phyloP scores from a whole-genome alignment of 2,113 vertebrate genomes.

The Recurvirostra avosetta region DNA sequence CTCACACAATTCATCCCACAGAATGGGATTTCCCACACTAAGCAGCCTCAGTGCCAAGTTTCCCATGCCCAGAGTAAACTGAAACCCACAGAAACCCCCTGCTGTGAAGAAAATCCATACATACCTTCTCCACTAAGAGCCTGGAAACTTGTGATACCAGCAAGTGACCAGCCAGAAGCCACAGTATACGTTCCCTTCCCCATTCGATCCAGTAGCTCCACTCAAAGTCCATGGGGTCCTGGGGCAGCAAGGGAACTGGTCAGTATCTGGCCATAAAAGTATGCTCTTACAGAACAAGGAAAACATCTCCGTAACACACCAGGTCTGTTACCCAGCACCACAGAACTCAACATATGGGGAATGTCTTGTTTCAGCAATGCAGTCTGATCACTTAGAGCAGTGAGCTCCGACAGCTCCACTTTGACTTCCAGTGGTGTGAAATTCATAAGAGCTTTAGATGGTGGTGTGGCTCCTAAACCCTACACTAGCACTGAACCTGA shows the following conservation, averaged over 20 bases:
- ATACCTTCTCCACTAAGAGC: constrained; percentile 80
- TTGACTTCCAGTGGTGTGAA: neutral
- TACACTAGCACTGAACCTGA: neutral
- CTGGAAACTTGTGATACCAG: constrained; percentile 78
- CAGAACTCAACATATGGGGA: neutral
- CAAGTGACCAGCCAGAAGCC: constrained; percentile 85
- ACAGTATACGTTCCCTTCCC: constrained; percentile 81
- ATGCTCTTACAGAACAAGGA: neutral
- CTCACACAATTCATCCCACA: neutral
- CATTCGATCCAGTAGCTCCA: constrained; percentile 96
- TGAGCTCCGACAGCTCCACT: neutral
- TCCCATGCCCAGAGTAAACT: neutral
- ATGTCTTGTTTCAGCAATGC: neutral
- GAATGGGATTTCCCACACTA: neutral
- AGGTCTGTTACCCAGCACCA: neutral
- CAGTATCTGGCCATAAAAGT: neutral
- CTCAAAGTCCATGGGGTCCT: constrained; percentile 93
- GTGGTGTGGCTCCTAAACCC: neutral
- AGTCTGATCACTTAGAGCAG: neutral
- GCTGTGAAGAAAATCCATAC: neutral
- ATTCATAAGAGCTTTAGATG: neutral
- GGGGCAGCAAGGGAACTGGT: constrained; percentile 5
- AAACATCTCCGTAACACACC: neutral
- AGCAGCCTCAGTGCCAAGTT: neutral
- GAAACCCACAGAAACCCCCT: neutral